phyloP scores from a whole-genome alignment of 2,113 vertebrate species.

The Microtus montanus region DNA sequence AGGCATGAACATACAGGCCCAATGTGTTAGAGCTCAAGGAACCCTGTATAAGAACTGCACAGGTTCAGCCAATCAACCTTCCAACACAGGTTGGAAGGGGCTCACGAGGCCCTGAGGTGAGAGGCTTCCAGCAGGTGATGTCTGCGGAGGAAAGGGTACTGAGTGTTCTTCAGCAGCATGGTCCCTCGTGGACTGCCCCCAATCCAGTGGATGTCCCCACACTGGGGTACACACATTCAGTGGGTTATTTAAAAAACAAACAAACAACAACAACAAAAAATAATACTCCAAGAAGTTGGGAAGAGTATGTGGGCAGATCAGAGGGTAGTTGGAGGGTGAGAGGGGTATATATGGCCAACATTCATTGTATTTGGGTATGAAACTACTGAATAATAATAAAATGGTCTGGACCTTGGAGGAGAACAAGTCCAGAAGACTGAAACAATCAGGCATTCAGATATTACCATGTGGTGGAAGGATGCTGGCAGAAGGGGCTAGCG shows the following conservation, averaged over 20 bases:
- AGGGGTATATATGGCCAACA: background rate
- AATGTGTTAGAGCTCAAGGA: background rate
- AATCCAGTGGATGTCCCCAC: background rate
- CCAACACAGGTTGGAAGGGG: too few relatives aligned
- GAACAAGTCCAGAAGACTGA: background rate
- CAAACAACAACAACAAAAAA: too few relatives aligned
- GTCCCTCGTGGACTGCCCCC: background rate
- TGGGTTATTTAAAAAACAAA: background rate
- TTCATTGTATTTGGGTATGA: background rate
- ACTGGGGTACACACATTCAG: too few relatives aligned
- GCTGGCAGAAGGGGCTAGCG: rapidly evolving
- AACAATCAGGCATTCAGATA: background rate
- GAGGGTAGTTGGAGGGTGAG: background rate
- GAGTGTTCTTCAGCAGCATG: background rate
- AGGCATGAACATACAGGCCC: too few relatives aligned
- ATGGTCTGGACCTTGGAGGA: background rate
- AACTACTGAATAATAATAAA: background rate
- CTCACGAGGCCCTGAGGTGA: background rate
- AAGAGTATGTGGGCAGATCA: background rate
- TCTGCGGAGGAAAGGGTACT: background rate
- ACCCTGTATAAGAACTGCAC: background rate
- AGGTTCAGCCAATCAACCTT: background rate
- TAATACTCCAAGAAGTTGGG: background rate
- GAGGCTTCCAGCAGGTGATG: background rate
- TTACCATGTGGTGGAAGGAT: rapidly evolving